Evolutionary conservation across 2,888 invertebrate genomes (phyloP).

Genomic region (Brassicogethes aeneus): DNA sequence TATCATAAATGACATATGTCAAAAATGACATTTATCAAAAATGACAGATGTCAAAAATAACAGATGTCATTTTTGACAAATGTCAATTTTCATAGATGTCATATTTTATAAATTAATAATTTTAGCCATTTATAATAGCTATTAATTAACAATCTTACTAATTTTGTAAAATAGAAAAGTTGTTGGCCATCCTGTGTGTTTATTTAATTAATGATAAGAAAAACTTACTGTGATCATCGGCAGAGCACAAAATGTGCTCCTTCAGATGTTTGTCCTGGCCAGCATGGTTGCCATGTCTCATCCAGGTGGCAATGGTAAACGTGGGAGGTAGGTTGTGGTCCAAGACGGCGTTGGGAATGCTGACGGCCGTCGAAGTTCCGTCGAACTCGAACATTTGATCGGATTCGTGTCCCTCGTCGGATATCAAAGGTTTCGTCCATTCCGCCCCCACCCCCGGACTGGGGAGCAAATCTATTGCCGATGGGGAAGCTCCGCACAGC

Average conservation of each 20-base stretch:
- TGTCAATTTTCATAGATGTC: too few relatives aligned
- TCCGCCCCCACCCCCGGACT: constrained; percentile 68
- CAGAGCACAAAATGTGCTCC: constrained; percentile 94
- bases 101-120: too few relatives aligned
- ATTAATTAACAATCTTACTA: too few relatives aligned
- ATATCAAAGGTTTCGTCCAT: constrained; percentile 74
- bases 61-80: too few relatives aligned
- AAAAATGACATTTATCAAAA: too few relatives aligned
- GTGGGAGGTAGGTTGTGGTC: constrained; percentile 69
- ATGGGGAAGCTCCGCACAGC: constrained; percentile 76
- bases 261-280: constrained; percentile 83
- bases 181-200: too few relatives aligned
- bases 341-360: constrained; percentile 68
- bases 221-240: constrained; percentile 90
- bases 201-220: too few relatives aligned
- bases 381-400: constrained; percentile 96
- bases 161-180: too few relatives aligned
- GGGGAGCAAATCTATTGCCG: constrained; percentile 80
- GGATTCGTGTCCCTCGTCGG: constrained; percentile 73
- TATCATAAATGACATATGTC: too few relatives aligned
- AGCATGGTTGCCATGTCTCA: constrained; percentile 78
- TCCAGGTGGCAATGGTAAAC: constrained; percentile 91
- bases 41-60: too few relatives aligned
- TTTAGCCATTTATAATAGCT: too few relatives aligned
- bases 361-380: constrained; percentile 78